Percentiles rank a stretch among this genome's conserved stretches.
Conservation (phyloP, 2,888 invertebrate genomes). For the Anagyrus pseudococci region DNA sequence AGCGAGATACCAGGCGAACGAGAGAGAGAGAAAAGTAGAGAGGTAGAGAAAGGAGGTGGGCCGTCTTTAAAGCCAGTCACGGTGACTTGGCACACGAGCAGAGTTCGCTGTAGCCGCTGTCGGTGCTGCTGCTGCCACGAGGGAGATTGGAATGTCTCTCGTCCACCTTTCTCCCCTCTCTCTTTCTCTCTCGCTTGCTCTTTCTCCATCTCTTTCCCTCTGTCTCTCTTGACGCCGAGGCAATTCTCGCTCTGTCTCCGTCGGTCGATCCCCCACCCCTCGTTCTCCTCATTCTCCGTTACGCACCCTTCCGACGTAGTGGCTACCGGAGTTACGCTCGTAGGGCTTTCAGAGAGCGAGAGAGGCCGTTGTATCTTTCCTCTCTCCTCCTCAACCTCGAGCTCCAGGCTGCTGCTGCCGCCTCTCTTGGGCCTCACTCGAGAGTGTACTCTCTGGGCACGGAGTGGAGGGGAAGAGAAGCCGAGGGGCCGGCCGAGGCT, state of each 20-base stretch:
- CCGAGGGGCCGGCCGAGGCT: constrained; percentile 2
- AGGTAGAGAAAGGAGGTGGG: constrained; percentile 42
- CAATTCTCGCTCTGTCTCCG: too few relatives aligned
- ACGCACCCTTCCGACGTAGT: constrained; percentile 32
- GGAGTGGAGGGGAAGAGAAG: background rate
- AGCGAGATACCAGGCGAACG: constrained; percentile 35
- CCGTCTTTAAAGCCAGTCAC: constrained; percentile 47
- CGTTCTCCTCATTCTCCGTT: constrained; percentile 27
- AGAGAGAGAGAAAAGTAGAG: constrained; percentile 14
- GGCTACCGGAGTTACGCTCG: constrained; percentile 62
- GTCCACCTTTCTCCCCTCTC: constrained; percentile 22
- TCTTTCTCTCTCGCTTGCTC: constrained; percentile 30
- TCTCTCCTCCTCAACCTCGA: constrained; percentile 4
- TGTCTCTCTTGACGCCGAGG: constrained; percentile 11
- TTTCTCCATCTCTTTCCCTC: constrained; percentile 22
- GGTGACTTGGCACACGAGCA: constrained; percentile 47
- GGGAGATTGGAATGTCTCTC: constrained; percentile 60
- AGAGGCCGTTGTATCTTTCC: constrained; percentile 19
- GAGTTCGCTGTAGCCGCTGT: constrained; percentile 29
- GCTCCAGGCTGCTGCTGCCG: too few relatives aligned
- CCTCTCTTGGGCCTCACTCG: background rate
- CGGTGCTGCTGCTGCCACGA: constrained; percentile 49
- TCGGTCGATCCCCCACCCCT: constrained; percentile 37
- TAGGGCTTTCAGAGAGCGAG: constrained; percentile 47
- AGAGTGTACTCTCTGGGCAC: background rate